Evolutionary conservation across 1,140 invertebrate species (phyloP), one percentile per base, ranked within the genome.

Genomic region (Drosophila bocki): DNA sequence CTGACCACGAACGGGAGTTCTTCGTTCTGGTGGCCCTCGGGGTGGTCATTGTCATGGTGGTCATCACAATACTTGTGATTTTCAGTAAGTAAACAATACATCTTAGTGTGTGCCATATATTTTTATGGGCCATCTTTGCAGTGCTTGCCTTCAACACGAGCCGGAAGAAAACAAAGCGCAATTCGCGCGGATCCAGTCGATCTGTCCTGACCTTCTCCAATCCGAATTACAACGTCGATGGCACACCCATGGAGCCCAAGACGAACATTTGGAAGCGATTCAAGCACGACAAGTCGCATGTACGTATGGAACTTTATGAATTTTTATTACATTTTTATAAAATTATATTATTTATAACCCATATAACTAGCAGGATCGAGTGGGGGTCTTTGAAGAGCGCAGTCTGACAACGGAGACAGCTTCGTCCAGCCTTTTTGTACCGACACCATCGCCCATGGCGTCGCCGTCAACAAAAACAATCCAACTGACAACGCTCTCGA

Each of bases 191-290:
- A 9, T 94, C 94, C 53, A 88, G 95, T 58, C 93, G 95, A 62
- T 95, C 95, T 45, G 95, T 96, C 0, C 92, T 96, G 56, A 96
- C 96, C 0, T 97, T 96, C 91, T 95, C 96, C 2, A 97, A 97
- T 94, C 96, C 96, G 2, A 97, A 96, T 81, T 97, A 97, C 35
- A 93, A 92, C 63, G 92, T 93, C 17, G 87, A 91, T 60, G 90
- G 93, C 29, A 85, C 82, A 60, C 88, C 87, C 5, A 83, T 92
- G 75, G 95, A 96, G 61, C 95, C 95, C 62, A 95, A 95, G 67
- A 94, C 95, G 9, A 95, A 95, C 67, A 94, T 95, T 35, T 96
- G 95, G 95, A 95, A 95, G 83, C 93, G 95, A 67, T 94, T 96
- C 33, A 95, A 95, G 87, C 96, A 96, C 91, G 95, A 96, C 82